Percentiles rank a stretch among this genome's conserved stretches.
These are phyloP conservation scores for Lagopus muta DNA, from an alignment of 2,113 vertebrate species.

Conservation along the genomic window DNA sequence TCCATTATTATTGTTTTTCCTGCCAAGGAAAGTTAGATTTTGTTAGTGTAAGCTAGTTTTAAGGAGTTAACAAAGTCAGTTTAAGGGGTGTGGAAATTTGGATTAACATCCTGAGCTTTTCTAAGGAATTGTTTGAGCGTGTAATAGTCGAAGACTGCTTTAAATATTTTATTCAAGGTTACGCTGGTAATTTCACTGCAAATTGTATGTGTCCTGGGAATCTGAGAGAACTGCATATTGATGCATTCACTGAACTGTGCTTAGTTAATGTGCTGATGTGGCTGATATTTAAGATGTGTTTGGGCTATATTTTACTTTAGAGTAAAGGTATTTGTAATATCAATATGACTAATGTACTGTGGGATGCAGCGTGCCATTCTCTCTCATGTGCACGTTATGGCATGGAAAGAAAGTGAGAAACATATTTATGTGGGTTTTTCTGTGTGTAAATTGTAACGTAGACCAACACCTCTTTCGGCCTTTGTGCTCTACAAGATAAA, in stretches of 20 bases:
- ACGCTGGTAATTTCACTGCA: background rate
- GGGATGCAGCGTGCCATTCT: background rate
- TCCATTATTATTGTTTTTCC: background rate
- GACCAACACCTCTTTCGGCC: background rate
- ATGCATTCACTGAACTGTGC: background rate
- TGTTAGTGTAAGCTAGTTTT: background rate
- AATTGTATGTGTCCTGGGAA: background rate
- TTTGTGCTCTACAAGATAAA: conserved; percentile 3
- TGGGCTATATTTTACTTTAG: background rate
- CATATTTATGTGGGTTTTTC: background rate
- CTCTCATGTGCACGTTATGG: background rate
- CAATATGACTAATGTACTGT: background rate
- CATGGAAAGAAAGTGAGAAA: background rate
- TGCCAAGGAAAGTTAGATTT: background rate
- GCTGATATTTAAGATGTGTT: background rate
- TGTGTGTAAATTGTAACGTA: background rate
- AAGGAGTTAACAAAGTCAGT: background rate
- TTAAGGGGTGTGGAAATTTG: background rate
- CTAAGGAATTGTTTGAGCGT: background rate
- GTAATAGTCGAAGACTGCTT: background rate
- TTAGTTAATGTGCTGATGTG: background rate
- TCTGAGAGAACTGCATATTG: background rate
- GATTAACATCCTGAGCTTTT: background rate
- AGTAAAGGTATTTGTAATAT: background rate
- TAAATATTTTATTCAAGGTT: conserved; percentile 44